A percentile compares a stretch with the other conserved stretches of the same genome.
Conservation (phyloP, 2,113 vertebrate species). For the Vanacampus margaritifer region DNA sequence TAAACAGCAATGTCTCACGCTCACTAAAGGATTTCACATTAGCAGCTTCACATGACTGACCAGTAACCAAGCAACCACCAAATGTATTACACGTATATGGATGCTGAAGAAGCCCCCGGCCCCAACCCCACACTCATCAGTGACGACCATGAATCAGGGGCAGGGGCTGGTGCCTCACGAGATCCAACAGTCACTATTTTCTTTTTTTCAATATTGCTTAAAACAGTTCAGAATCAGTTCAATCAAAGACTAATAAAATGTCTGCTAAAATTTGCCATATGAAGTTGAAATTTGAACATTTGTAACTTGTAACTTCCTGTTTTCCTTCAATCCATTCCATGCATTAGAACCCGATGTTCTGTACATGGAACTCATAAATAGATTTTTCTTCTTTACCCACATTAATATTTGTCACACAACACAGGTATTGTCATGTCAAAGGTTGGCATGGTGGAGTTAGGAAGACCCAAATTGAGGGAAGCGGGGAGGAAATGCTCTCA, state of each 20-base stretch:
- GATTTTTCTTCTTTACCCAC: no score
- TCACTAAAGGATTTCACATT: constrained; percentile 27
- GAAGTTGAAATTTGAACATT: no score
- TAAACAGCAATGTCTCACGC: neutral
- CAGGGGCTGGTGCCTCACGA: neutral
- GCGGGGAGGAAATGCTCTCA: no score
- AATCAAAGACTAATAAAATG: neutral
- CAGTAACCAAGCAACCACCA: constrained; percentile 76
- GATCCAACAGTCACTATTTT: neutral
- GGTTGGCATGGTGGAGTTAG: no score
- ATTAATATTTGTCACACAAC: no score
- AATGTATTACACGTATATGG: constrained; percentile 46
- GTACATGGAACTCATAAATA: no score
- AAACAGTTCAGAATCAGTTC: neutral
- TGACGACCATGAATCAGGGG: neutral
- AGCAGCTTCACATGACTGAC: constrained; percentile 59
- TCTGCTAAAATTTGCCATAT: no score
- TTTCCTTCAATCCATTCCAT: no score
- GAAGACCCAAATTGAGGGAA: no score
- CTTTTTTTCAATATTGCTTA: neutral
- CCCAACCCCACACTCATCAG: neutral
- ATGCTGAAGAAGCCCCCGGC: neutral
- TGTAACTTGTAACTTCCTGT: no score
- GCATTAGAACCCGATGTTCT: no score
- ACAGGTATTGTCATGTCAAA: no score